These are phyloP conservation scores for Microctenopoma lineatum DNA, from an alignment of 2,797 vertebrate genomes.

Conservation along the genomic window DNA sequence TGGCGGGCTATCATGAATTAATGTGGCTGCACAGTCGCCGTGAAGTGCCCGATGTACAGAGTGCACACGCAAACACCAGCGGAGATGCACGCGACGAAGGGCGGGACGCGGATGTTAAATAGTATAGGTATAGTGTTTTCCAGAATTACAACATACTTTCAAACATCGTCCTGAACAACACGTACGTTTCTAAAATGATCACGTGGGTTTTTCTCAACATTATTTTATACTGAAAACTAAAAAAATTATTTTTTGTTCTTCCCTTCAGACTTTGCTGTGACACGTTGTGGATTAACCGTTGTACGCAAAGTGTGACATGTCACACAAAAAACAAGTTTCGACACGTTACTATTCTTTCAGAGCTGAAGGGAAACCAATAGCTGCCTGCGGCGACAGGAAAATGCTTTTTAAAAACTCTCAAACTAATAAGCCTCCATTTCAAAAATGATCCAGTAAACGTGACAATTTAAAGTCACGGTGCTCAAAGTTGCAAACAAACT, in stretches of 20 bases:
- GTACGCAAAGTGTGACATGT: background rate
- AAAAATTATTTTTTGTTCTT: no score
- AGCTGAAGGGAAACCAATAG: background rate
- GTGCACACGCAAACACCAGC: constrained; percentile 1
- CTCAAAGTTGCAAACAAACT: background rate
- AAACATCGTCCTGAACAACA: no score
- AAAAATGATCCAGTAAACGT: background rate
- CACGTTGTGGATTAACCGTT: background rate
- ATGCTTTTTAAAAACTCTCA: background rate
- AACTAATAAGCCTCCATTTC: background rate
- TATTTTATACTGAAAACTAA: no score
- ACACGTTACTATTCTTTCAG: background rate
- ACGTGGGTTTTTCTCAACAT: no score
- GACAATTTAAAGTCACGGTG: background rate
- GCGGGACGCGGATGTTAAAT: constrained; percentile 8
- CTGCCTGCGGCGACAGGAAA: background rate
- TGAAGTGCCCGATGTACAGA: constrained; percentile 22
- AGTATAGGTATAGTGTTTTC: no score
- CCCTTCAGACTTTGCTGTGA: background rate
- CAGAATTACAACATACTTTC: no score
- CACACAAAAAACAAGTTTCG: background rate
- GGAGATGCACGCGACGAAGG: background rate
- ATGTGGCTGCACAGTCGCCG: constrained; percentile 32
- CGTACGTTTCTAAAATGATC: no score
- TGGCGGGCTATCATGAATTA: constrained; percentile 62